Base-by-base conservation (phyloP, 2,797 vertebrate genomes). In the Holocentrus rufus region DNA sequence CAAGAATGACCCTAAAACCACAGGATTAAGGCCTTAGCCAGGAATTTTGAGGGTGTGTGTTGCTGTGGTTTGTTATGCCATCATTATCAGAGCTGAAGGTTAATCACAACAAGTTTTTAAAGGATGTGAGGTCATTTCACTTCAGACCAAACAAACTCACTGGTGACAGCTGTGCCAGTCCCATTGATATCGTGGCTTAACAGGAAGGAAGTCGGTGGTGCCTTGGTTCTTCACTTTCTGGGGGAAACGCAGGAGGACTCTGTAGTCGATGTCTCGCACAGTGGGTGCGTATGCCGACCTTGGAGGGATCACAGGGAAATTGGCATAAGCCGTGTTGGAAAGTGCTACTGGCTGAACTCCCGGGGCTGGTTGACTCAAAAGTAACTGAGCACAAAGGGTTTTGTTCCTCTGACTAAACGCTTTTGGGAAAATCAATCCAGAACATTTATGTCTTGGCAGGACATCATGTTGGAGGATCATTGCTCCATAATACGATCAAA, bases 111-210 rank as follows among this genome's bases (percentile, higher is more conserved):
- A 61, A 44, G 13, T 44, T 47, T 46, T 34, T 20, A 18, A 76
- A 39, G 1, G 1, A 66, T 36, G 44, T 34, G 10, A 65, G 30
- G 5, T 64, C 1, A 42, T 64, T 69, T 62, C 23, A 49, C 36
- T 59, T 65, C 18, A 17, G 30, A 36, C 39, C 30, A 68, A n/a
- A 47, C 18, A 46, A 75, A 93, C 95, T 95, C 81, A 96, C 95
- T 96, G 95, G 82, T 96, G 95, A 76, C 95, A 96, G 89, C 94
- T 95, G 91, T 96, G 95, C 95, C 95, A 96, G 75, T 96, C 95
- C 95, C 95, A 96, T 74, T 94, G 92, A 47, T 95, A 90, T 66
- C 92, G 92, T 0, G 95, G 95, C 74, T 95, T 95, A 44, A 94
- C 80, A 0, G 95, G 95, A 5, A 96, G 94, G 83, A 96, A 96